Evolutionary conservation across 2,888 invertebrate species (phyloP).

Genomic region (Hetaerina titia): DNA sequence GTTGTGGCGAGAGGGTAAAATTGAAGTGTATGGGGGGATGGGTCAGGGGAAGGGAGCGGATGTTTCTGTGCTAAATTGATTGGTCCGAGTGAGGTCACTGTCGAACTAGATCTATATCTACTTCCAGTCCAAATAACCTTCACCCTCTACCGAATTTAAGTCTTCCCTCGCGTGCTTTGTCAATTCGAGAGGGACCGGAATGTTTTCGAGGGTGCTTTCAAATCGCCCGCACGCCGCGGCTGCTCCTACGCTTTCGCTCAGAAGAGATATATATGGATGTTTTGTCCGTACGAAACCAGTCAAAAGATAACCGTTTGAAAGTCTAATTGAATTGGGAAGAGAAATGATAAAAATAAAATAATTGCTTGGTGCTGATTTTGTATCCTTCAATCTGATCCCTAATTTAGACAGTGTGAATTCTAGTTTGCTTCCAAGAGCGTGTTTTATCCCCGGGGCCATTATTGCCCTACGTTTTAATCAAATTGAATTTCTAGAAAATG

Average conservation of each 20-base stretch:
- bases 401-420: too few species aligned
- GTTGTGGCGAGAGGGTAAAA: not conserved
- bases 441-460: too few species aligned
- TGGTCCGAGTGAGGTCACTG: not conserved
- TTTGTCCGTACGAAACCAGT: not conserved
- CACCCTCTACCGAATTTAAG: not conserved
- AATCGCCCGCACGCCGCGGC: not conserved
- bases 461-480: too few species aligned
- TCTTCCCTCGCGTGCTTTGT: not conserved
- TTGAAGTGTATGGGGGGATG: too few species aligned
- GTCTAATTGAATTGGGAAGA: not conserved
- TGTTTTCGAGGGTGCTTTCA: not conserved
- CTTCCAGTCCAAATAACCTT: not conserved
- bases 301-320: not conserved
- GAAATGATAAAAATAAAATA: too few species aligned
- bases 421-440: too few species aligned
- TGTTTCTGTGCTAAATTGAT: conserved; percentile 16
- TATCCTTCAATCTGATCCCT: too few species aligned
- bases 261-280: not conserved
- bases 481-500: too few species aligned
- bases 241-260: not conserved
- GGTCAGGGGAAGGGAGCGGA: not conserved
- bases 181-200: not conserved
- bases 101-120: conserved; percentile 17
- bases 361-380: too few species aligned